Evolutionary conservation across 2,888 invertebrate species (phyloP).

Genomic region (Cheilosia variabilis): DNA sequence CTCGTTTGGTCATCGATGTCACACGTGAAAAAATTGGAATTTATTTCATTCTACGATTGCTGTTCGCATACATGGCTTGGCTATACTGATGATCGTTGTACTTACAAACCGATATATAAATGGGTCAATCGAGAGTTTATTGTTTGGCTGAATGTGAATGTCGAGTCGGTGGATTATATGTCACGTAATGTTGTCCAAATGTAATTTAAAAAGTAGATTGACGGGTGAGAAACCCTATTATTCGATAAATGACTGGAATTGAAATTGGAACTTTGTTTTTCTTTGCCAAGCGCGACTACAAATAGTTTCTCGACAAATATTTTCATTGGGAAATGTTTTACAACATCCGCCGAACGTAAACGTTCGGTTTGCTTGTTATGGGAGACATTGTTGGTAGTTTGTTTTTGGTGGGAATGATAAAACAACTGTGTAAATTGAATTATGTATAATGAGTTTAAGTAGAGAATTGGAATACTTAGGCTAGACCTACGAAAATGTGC

Average conservation of each 20-base stretch:
- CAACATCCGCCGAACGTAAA: neutral
- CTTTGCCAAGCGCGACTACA: neutral
- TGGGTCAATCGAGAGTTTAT: constrained; percentile 46
- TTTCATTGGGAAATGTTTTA: neutral
- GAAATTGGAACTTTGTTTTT: neutral
- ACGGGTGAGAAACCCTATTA: constrained; percentile 25
- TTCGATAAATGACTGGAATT: constrained; percentile 9
- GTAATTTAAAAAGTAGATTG: constrained; percentile 35
- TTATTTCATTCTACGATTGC: constrained; percentile 6
- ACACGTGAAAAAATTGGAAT: constrained; percentile 28
- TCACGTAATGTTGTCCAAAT: constrained; percentile 43
- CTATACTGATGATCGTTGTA: no score
- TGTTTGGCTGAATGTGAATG: constrained; percentile 27
- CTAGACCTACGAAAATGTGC: no score
- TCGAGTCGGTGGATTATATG: constrained; percentile 30
- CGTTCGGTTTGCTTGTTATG: no score
- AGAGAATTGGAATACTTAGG: no score
- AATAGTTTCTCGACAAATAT: constrained; percentile 11
- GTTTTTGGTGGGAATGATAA: no score
- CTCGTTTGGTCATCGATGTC: constrained; percentile 10
- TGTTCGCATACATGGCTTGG: neutral
- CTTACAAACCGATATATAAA: neutral
- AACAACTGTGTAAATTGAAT: no score
- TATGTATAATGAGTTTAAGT: no score
- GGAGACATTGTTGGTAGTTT: no score